Conservation (phyloP, 1,140 invertebrate genomes). For the Nomia melanderi region DNA sequence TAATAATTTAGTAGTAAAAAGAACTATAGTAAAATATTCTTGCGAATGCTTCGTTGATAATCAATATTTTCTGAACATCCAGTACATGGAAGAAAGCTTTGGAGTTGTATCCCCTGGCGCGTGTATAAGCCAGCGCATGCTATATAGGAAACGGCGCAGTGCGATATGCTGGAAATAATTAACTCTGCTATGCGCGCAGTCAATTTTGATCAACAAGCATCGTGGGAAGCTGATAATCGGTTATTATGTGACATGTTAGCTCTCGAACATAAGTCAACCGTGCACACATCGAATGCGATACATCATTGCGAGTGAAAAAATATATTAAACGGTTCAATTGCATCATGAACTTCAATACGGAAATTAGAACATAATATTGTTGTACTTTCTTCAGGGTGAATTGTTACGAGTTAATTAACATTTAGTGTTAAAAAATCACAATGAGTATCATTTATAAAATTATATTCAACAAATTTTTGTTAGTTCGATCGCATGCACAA, state of each 20-base stretch:
- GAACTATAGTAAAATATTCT: too few relatives aligned
- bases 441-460: too few relatives aligned
- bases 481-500: too few relatives aligned
- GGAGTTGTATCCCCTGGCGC: not conserved
- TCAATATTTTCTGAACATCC: not conserved
- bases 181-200: conserved; percentile 1
- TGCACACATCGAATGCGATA: too few relatives aligned
- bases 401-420: too few relatives aligned
- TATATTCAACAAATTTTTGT: too few relatives aligned
- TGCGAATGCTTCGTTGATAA: not conserved
- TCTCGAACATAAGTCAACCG: not conserved
- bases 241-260: not conserved
- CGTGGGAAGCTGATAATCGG: conserved; percentile 11
- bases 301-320: not conserved
- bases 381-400: too few relatives aligned
- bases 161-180: conserved; percentile 28
- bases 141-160: not conserved
- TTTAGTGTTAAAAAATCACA: too few relatives aligned
- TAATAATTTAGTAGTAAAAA: too few relatives aligned
- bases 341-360: not conserved
- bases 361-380: not conserved
- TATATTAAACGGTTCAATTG: not conserved
- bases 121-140: not conserved
- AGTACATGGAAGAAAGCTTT: conserved; percentile 4
- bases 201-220: not conserved